A percentile compares a stretch with the other conserved stretches of the same genome.
Conservation (phyloP, 2,888 invertebrate genomes). For the Cremastobaeus sp. region DNA sequence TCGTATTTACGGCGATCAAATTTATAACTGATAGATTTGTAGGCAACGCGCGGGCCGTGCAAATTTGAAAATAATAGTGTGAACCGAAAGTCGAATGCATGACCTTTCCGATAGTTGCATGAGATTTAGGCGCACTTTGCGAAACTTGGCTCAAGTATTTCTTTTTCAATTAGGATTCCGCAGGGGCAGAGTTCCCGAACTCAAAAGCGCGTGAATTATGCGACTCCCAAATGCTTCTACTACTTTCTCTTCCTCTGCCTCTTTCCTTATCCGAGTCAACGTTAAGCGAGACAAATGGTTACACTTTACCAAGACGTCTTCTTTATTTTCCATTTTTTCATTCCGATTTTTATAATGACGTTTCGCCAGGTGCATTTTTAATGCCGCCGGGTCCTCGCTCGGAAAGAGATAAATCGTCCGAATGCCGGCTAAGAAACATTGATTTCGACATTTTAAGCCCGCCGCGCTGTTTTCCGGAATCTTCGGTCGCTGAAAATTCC, state of each 20-base stretch:
- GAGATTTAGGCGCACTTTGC: constrained; percentile 47
- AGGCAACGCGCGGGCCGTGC: constrained; percentile 3
- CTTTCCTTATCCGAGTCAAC: constrained; percentile 17
- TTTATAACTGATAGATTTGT: constrained; percentile 25
- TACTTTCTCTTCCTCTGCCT: constrained; percentile 22
- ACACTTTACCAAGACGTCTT: constrained; percentile 30
- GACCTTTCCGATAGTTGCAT: constrained; percentile 25
- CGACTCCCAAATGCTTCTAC: too few relatives aligned
- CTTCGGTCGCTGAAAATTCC: too few relatives aligned
- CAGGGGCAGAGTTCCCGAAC: constrained; percentile 42
- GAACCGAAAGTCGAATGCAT: constrained; percentile 19
- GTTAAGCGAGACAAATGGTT: constrained; percentile 52
- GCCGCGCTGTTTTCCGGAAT: too few relatives aligned
- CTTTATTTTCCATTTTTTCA: constrained; percentile 35
- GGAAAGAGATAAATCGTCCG: neutral
- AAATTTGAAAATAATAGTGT: constrained; percentile 46
- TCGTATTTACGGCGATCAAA: neutral
- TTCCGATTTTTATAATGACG: constrained; percentile 26
- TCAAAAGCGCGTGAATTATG: constrained; percentile 51
- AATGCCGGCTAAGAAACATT: neutral
- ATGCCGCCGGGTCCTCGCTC: neutral
- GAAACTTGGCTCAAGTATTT: constrained; percentile 53
- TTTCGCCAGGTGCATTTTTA: neutral
- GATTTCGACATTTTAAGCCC: too few relatives aligned
- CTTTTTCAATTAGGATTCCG: constrained; percentile 60